A percentile compares a stretch with the other conserved stretches of the same genome.
phyloP scores from a whole-genome alignment of 2,797 vertebrate genomes.

The Microctenopoma stevenorrisi region DNA sequence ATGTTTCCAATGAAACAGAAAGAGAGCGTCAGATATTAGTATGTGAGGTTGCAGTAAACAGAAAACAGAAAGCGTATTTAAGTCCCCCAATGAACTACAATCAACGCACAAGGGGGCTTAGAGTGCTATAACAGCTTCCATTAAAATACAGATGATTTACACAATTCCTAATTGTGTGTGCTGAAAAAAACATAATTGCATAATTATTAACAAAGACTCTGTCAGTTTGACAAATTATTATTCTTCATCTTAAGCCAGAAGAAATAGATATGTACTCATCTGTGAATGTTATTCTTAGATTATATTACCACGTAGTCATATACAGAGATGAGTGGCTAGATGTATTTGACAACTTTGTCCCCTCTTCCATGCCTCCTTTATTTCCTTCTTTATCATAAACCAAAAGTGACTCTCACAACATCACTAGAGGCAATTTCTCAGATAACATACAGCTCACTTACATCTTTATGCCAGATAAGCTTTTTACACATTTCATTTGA shows the following conservation, averaged over 20 bases:
- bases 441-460: neutral
- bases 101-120: neutral
- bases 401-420: neutral
- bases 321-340: neutral
- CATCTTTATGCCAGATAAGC: too few relatives aligned
- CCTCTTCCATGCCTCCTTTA: too few relatives aligned
- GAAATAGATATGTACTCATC: neutral
- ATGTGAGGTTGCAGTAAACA: too few relatives aligned
- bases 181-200: conserved; percentile 5
- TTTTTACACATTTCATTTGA: too few relatives aligned
- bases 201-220: conserved; percentile 14
- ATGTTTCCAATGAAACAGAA: too few relatives aligned
- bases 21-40: too few relatives aligned
- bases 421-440: neutral
- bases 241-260: conserved; percentile 5
- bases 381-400: neutral
- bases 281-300: neutral
- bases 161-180: conserved; percentile 1
- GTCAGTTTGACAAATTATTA: conserved; percentile 25
- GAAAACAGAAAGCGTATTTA: neutral
- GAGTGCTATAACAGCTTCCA: conserved; percentile 9
- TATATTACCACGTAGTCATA: neutral
- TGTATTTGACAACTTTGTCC: too few relatives aligned
- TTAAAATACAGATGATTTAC: neutral
- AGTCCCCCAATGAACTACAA: neutral